Conservation (phyloP, 37 sponge, comb jelly and placozoan species). For the Oopsacas minuta region DNA sequence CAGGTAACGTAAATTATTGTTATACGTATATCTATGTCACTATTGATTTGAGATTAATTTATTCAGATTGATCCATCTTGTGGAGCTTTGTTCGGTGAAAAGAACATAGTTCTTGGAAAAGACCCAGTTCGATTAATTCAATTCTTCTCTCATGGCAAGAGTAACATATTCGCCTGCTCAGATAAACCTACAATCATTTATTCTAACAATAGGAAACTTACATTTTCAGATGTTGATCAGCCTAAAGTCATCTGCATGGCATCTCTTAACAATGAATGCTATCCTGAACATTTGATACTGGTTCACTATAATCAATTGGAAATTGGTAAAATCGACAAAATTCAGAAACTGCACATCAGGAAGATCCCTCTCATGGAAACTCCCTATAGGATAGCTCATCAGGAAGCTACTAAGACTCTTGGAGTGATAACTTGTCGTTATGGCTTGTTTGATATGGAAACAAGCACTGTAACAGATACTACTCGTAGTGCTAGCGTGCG, state of each 20-base stretch:
- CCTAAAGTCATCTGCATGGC: conserved; percentile 73
- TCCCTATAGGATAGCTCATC: conserved; percentile 18
- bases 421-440: not conserved
- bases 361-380: conserved; percentile 70
- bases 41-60: not conserved
- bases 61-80: not conserved
- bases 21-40: not conserved
- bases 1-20: not conserved
- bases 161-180: conserved; percentile 82
- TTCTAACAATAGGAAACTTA: conserved; percentile 58
- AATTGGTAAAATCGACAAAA: conserved; percentile 82
- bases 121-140: conserved; percentile 54
- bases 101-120: conserved; percentile 46
- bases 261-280: conserved; percentile 64
- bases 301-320: conserved; percentile 46
- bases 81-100: conserved; percentile 19
- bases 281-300: conserved; percentile 67
- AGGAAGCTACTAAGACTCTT: not conserved
- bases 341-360: conserved; percentile 86
- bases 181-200: conserved; percentile 93
- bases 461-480: not conserved
- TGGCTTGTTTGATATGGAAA: not conserved
- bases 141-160: conserved; percentile 40
- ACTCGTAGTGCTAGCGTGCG: not conserved
- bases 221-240: conserved; percentile 88